These are phyloP conservation scores for Chironomus tepperi DNA, from an alignment of 1,140 invertebrate species.

Conservation along the genomic window DNA sequence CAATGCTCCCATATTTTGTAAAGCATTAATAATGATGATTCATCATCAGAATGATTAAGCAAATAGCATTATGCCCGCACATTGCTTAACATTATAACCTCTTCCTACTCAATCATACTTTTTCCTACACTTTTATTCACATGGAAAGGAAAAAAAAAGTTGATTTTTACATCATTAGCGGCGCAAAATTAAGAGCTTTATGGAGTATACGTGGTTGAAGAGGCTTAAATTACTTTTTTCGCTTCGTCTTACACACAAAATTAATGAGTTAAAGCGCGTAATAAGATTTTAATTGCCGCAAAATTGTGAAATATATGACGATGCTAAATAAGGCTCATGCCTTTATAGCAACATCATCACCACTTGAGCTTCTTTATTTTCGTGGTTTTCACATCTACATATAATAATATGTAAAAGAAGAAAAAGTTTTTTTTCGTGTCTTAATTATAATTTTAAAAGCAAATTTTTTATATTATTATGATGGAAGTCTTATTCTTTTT, in stretches of 20 bases:
- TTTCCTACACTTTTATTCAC: too few species aligned
- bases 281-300: slow-evolving; percentile 22
- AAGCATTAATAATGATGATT: slow-evolving; percentile 1
- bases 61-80: neutral
- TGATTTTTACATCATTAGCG: neutral
- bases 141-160: neutral
- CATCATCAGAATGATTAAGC: neutral
- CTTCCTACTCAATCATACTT: too few species aligned
- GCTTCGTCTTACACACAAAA: neutral
- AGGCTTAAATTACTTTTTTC: neutral
- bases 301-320: neutral
- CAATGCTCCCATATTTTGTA: neutral
- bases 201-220: neutral
- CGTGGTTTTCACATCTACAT: too few species aligned
- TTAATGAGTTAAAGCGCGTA: slow-evolving; percentile 18
- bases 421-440: too few species aligned
- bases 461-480: too few species aligned
- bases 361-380: too few species aligned
- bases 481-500: too few species aligned
- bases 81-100: neutral
- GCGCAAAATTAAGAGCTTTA: neutral
- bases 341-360: too few species aligned
- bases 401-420: too few species aligned
- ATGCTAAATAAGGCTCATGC: too few species aligned
- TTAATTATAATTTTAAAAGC: too few species aligned